These are phyloP conservation scores for Drosophila bocki DNA, from an alignment of 1,140 invertebrate species.

Conservation along the genomic window DNA sequence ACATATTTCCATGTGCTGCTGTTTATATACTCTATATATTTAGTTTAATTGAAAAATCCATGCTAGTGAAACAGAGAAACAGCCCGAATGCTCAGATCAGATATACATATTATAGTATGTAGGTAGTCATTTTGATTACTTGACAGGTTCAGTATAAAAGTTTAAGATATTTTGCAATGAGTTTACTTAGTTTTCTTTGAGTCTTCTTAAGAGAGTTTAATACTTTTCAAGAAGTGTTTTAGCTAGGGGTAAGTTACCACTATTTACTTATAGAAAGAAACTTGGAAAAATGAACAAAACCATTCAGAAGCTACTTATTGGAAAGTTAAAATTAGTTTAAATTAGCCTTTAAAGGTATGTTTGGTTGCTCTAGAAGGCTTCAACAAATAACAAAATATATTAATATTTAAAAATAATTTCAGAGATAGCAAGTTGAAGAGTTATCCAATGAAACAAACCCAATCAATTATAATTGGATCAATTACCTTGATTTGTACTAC, in stretches of 20 bases:
- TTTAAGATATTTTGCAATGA: conserved; percentile 35
- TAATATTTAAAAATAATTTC: not conserved
- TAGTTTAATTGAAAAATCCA: conserved; percentile 50
- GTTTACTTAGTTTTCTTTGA: conserved; percentile 16
- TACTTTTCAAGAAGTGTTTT: not conserved
- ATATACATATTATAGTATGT: conserved; percentile 12
- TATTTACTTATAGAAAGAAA: not conserved
- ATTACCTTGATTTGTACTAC: conserved; percentile 13
- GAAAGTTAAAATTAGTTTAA: not conserved
- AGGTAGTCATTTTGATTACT: conserved; percentile 20
- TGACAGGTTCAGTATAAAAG: conserved; percentile 36
- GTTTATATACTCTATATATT: conserved; percentile 20
- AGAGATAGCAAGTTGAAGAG: not conserved
- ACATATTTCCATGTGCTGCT: conserved; percentile 30
- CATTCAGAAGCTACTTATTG: not conserved
- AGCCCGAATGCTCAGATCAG: conserved; percentile 54
- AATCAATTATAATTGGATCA: not conserved
- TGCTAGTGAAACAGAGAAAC: conserved; percentile 48
- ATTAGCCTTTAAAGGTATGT: not conserved
- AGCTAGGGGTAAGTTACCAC: not conserved
- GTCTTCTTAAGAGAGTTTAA: not conserved
- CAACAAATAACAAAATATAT: not conserved
- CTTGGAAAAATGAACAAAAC: not conserved
- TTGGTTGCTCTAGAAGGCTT: not conserved
- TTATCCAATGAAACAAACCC: not conserved